Evolutionary conservation across 64 coral and sea anemone species (phyloP).

Genomic region (Acropora tenuis): DNA sequence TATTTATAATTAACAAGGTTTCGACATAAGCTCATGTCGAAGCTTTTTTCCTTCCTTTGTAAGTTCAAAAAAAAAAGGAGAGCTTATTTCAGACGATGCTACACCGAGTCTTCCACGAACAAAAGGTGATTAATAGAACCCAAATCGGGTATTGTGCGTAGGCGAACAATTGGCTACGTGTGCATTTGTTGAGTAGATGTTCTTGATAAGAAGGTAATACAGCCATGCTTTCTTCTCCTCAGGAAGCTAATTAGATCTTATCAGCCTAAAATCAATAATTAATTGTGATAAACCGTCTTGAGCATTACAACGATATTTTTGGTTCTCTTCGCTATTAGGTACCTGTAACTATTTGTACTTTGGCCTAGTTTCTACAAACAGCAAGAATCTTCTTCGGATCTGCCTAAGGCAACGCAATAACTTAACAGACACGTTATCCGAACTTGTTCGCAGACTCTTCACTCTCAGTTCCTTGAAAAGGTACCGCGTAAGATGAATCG

Average conservation of each 20-base stretch:
- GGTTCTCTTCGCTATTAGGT: not conserved
- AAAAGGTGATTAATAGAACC: not conserved
- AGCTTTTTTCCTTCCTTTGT: not conserved
- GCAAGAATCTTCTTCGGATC: not conserved
- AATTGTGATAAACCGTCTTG: not conserved
- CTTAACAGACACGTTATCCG: too few relatives aligned
- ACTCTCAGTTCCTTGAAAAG: too few relatives aligned
- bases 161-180: not conserved
- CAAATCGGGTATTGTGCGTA: not conserved
- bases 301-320: not conserved
- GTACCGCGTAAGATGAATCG: too few relatives aligned
- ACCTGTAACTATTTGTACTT: too few relatives aligned
- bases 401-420: too few relatives aligned
- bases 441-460: too few relatives aligned
- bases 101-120: not conserved
- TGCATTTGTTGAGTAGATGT: not conserved
- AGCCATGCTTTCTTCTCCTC: not conserved
- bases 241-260: constrained; percentile 8
- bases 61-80: not conserved
- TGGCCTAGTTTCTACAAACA: not conserved
- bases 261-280: constrained; percentile 14
- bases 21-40: not conserved
- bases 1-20: not conserved
- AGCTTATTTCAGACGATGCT: not conserved
- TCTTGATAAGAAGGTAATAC: not conserved